phyloP scores from a whole-genome alignment of 2,888 invertebrate species.

The Dioctria rufipes region DNA sequence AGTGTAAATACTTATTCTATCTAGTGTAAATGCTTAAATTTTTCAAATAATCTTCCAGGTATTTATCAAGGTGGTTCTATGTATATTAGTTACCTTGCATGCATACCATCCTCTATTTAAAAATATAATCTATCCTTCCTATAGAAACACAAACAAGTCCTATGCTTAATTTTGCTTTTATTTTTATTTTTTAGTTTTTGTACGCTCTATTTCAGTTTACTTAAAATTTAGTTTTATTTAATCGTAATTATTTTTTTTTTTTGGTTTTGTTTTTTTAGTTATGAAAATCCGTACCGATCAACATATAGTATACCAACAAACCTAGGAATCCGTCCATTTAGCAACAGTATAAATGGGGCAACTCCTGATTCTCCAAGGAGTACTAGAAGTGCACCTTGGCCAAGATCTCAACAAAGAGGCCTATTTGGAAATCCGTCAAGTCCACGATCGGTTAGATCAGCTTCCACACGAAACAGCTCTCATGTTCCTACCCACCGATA shows the following conservation, averaged over 20 bases:
- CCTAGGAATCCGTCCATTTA: slow-evolving; percentile 69
- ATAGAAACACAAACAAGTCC: background rate
- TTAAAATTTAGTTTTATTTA: background rate
- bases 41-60: too few species aligned
- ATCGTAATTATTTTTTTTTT: background rate
- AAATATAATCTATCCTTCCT: too few species aligned
- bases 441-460: slow-evolving; percentile 86
- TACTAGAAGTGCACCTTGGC: slow-evolving; percentile 87
- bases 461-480: slow-evolving; percentile 64
- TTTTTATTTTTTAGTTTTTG: background rate
- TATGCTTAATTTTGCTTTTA: background rate
- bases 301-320: slow-evolving; percentile 73
- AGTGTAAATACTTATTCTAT: too few species aligned
- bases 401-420: slow-evolving; percentile 82
- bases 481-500: slow-evolving; percentile 70
- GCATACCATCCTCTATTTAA: too few species aligned
- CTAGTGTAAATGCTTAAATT: too few species aligned
- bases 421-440: slow-evolving; percentile 84
- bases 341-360: slow-evolving; percentile 63
- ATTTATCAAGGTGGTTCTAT: too few species aligned
- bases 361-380: slow-evolving; percentile 83
- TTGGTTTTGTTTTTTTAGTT: slow-evolving; percentile 64
- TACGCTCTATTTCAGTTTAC: background rate
- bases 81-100: too few species aligned
- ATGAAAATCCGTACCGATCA: slow-evolving; percentile 73